Evolutionary conservation across 2,888 invertebrate genomes (phyloP).

Genomic region (Trachelus troglodyta): DNA sequence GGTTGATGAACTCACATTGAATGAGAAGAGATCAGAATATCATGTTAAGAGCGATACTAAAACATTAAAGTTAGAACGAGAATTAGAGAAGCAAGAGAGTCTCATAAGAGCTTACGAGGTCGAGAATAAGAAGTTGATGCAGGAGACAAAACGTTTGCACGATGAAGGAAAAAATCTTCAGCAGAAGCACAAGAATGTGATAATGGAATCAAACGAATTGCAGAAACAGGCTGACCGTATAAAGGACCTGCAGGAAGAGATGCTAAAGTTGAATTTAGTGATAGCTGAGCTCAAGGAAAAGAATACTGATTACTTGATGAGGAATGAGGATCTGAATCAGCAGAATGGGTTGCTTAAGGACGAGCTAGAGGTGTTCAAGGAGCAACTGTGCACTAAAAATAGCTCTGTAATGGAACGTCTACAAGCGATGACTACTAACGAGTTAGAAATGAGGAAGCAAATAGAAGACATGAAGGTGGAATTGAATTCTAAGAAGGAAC

Average conservation of each 20-base stretch:
- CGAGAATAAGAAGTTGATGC: constrained; percentile 58
- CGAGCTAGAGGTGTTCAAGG: constrained; percentile 58
- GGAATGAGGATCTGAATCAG: constrained; percentile 54
- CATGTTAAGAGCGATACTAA: constrained; percentile 43
- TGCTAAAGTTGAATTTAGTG: constrained; percentile 53
- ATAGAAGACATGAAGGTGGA: constrained; percentile 57
- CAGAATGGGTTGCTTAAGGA: constrained; percentile 58
- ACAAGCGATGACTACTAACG: constrained; percentile 54
- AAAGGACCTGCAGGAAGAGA: constrained; percentile 57
- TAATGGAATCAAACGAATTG: constrained; percentile 35
- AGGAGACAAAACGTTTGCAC: constrained; percentile 49
- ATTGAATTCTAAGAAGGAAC: constrained; percentile 57
- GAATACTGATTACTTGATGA: constrained; percentile 49
- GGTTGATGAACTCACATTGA: constrained; percentile 51
- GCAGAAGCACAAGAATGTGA: constrained; percentile 41
- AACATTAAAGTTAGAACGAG: constrained; percentile 47
- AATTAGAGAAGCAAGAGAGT: constrained; percentile 58
- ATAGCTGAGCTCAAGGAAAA: constrained; percentile 51
- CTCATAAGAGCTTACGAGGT: constrained; percentile 56
- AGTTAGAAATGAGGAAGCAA: constrained; percentile 54
- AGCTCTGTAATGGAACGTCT: constrained; percentile 57
- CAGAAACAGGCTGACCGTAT: constrained; percentile 50
- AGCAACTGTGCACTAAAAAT: constrained; percentile 58
- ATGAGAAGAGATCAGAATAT: constrained; percentile 39
- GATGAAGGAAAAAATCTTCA: constrained; percentile 49